phyloP scores from a whole-genome alignment of 2,113 vertebrate species.

The Dendropsophus ebraccatus region DNA sequence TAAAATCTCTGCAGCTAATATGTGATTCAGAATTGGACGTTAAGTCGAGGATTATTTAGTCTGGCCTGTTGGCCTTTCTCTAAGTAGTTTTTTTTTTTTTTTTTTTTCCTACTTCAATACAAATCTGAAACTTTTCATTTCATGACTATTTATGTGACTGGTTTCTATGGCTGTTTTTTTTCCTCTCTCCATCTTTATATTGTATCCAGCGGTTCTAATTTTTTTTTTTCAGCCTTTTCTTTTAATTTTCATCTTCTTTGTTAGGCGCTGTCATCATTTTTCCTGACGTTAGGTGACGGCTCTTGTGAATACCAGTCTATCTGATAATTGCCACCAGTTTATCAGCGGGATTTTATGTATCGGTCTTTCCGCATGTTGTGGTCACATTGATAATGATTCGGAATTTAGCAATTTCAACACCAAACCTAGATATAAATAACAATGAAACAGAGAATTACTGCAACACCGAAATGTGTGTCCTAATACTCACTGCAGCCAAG shows the following conservation, averaged over 20 bases:
- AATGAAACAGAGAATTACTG: not conserved
- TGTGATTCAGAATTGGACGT: slow-evolving; percentile 97
- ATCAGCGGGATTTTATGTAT: not conserved
- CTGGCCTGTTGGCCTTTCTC: slow-evolving; percentile 95
- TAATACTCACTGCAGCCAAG: too few relatives aligned
- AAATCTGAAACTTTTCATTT: slow-evolving; percentile 98
- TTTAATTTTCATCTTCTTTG: slow-evolving; percentile 71
- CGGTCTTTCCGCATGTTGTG: not conserved
- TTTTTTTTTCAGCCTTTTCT: slow-evolving; percentile 79
- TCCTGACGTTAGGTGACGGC: slow-evolving; percentile 1
- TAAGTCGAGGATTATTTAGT: slow-evolving; percentile 99
- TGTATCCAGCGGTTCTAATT: slow-evolving; percentile 75
- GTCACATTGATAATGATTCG: not conserved
- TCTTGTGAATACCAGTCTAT: slow-evolving; percentile 18
- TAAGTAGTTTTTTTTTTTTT: slow-evolving; percentile 82
- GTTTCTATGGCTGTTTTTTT: slow-evolving; percentile 80
- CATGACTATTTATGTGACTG: slow-evolving; percentile 93
- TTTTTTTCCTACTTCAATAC: slow-evolving; percentile 87
- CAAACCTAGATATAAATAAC: not conserved
- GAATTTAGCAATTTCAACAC: not conserved
- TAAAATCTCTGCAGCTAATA: slow-evolving; percentile 99
- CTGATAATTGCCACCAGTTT: not conserved
- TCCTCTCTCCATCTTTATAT: slow-evolving; percentile 80
- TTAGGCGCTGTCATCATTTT: slow-evolving; percentile 25
- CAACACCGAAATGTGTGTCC: too few relatives aligned